Evolutionary conservation across 2,888 invertebrate genomes (phyloP).

Genomic region (Norana najaformis): DNA sequence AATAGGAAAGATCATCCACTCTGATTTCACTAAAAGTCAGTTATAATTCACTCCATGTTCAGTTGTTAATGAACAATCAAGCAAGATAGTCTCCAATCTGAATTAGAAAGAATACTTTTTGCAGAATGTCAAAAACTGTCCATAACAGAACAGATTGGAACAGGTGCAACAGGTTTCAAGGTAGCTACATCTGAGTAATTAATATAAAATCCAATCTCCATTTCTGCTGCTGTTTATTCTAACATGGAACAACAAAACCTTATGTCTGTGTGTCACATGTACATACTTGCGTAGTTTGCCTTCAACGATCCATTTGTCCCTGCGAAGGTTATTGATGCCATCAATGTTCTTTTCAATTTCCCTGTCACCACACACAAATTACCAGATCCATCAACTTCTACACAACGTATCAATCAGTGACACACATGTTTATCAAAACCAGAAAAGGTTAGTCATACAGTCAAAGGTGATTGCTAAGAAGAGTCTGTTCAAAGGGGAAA

Average conservation of each 20-base stretch:
- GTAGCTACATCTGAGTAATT: not conserved
- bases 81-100: not conserved
- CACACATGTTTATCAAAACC: not conserved
- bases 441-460: not conserved
- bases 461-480: not conserved
- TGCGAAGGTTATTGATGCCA: constrained; percentile 80
- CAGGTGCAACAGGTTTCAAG: not conserved
- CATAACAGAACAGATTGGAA: not conserved
- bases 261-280: not conserved
- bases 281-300: constrained; percentile 86
- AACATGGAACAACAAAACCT: not conserved
- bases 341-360: constrained; percentile 89
- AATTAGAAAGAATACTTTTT: not conserved
- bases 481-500: not conserved
- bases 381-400: not conserved
- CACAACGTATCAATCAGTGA: not conserved
- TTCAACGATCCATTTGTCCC: constrained; percentile 89
- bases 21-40: not conserved
- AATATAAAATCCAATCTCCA: not conserved
- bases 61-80: not conserved
- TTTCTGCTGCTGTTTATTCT: not conserved
- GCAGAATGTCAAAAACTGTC: not conserved
- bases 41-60: not conserved
- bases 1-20: not conserved
- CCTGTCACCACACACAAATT: constrained; percentile 60